These are phyloP conservation scores for Thumatha senex DNA, from an alignment of 2,888 invertebrate genomes.

Conservation along the genomic window DNA sequence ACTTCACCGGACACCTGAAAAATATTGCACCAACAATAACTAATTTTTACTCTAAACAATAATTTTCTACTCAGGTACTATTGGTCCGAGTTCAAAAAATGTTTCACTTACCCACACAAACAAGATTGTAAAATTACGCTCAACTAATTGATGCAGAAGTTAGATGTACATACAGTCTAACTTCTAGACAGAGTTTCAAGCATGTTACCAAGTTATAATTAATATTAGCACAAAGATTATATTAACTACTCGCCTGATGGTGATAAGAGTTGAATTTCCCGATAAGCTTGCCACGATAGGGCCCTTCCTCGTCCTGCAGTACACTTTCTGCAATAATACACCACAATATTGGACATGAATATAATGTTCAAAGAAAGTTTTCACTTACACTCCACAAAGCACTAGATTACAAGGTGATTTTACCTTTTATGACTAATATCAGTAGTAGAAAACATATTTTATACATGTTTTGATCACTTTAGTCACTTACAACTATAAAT, in stretches of 20 bases:
- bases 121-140: too few species aligned
- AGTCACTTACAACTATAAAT: constrained; percentile 31
- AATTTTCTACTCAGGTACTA: too few species aligned
- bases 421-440: constrained; percentile 56
- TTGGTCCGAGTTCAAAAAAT: too few species aligned
- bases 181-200: too few species aligned
- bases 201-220: too few species aligned
- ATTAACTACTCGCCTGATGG: constrained; percentile 84
- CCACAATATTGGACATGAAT: constrained; percentile 18
- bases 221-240: too few species aligned
- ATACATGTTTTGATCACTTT: constrained; percentile 48
- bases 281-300: constrained; percentile 90
- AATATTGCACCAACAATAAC: not conserved
- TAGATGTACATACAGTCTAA: too few species aligned
- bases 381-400: constrained; percentile 7
- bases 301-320: constrained; percentile 87
- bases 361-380: constrained; percentile 51
- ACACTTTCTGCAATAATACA: constrained; percentile 57
- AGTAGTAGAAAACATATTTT: constrained; percentile 53
- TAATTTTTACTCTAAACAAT: not conserved
- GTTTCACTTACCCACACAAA: too few species aligned
- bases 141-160: too few species aligned
- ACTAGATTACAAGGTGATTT: not conserved
- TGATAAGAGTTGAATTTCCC: constrained; percentile 95
- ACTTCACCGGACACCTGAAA: constrained; percentile 92